Conservation (phyloP, 2,797 vertebrate genomes). For the Yasuhikotakia modesta region DNA sequence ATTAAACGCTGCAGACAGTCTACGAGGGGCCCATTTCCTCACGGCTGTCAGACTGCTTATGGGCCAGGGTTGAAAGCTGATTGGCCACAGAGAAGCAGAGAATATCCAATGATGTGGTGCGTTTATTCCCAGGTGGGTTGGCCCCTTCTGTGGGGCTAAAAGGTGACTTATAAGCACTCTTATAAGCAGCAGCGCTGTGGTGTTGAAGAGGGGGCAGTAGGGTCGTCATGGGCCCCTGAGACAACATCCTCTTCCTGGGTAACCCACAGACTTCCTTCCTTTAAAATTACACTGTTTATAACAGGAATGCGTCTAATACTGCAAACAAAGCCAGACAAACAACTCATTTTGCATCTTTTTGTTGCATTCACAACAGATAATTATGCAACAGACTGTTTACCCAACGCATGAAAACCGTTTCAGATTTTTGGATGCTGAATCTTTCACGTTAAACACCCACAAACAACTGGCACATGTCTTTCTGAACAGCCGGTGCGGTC, state of each 20-base stretch:
- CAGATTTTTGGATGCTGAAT: background rate
- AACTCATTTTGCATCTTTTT: background rate
- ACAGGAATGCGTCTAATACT: background rate
- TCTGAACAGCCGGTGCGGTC: constrained; percentile 27
- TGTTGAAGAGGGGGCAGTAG: constrained; percentile 43
- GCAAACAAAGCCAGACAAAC: constrained; percentile 1
- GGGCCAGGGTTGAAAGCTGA: constrained; percentile 36
- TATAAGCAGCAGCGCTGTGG: constrained; percentile 10
- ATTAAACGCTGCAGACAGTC: background rate
- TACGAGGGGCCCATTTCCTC: constrained; percentile 5
- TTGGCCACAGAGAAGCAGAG: constrained; percentile 55
- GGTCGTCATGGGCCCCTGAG: constrained; percentile 33
- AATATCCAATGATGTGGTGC: constrained; percentile 58
- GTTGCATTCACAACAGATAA: background rate
- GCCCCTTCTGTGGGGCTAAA: constrained; percentile 45
- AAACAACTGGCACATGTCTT: constrained; percentile 9
- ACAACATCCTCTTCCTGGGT: constrained; percentile 16
- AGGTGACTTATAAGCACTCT: constrained; percentile 51
- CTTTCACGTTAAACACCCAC: no score
- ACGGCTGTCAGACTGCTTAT: constrained; percentile 72
- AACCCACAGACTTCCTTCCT: constrained; percentile 51
- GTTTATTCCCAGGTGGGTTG: constrained; percentile 47
- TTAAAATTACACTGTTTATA: constrained; percentile 5
- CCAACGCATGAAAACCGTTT: background rate
- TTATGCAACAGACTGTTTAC: background rate